Evolutionary conservation across 2,113 vertebrate genomes (phyloP).

Genomic region (Dicerorhinus sumatrensis): DNA sequence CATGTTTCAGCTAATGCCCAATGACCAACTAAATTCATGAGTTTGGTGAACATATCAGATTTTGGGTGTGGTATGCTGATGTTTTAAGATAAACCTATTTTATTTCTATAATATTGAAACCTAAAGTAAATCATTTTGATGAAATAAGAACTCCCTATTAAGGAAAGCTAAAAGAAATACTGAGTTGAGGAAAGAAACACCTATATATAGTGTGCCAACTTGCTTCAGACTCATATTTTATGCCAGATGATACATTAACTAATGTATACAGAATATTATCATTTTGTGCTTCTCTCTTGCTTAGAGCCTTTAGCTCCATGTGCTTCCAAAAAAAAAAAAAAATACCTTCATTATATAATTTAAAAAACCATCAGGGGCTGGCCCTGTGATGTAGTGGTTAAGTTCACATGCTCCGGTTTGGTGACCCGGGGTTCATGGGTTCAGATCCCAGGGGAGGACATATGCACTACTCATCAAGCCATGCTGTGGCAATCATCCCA

Average conservation of each 20-base stretch:
- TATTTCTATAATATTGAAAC: neutral
- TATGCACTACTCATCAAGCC: no score
- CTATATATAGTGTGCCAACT: neutral
- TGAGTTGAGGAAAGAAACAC: neutral
- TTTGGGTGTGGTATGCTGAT: neutral
- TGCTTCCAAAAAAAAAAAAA: neutral
- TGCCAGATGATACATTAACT: neutral
- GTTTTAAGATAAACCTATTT: neutral
- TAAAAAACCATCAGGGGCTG: constrained; percentile 11
- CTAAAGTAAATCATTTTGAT: constrained; percentile 35
- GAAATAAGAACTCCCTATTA: neutral
- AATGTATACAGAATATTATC: neutral
- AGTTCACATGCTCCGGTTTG: no score
- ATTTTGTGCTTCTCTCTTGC: neutral
- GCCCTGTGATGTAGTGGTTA: no score
- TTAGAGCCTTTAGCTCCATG: neutral
- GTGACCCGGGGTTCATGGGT: no score
- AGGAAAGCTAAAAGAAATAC: constrained; percentile 3
- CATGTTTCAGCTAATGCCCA: neutral
- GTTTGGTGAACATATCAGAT: neutral
- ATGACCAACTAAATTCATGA: neutral
- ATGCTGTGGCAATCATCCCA: no score
- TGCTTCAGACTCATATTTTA: neutral
- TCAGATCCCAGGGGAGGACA: no score
- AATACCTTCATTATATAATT: constrained; percentile 6